Evolutionary conservation across 2,113 vertebrate genomes (phyloP).

Genomic region (Oreocharis arfaki): DNA sequence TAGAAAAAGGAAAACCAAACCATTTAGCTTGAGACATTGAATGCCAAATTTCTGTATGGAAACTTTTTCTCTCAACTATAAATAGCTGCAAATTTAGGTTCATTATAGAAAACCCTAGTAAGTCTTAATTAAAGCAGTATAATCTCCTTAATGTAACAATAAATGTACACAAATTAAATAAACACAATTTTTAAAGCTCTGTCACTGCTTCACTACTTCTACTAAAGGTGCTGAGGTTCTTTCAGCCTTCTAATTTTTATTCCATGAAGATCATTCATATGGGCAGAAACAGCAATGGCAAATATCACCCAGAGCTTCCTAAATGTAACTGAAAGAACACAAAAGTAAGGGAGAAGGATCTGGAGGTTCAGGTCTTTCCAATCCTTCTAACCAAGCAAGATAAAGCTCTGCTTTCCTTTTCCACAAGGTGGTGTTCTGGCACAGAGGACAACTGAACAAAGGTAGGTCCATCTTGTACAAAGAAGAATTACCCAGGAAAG

Average conservation of each 20-base stretch:
- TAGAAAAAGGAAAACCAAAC: background rate
- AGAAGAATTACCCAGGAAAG: background rate
- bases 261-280: background rate
- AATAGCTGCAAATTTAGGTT: constrained; percentile 31
- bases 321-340: background rate
- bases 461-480: background rate
- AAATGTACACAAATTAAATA: constrained; percentile 27
- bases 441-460: constrained; percentile 2
- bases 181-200: background rate
- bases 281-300: background rate
- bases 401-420: background rate
- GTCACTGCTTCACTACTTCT: background rate
- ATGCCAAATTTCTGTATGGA: constrained; percentile 34
- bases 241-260: background rate
- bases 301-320: background rate
- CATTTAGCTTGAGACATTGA: background rate
- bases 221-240: background rate
- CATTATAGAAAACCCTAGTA: constrained; percentile 12
- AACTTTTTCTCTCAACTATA: constrained; percentile 27
- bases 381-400: background rate
- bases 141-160: background rate
- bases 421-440: constrained; percentile 53
- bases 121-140: constrained; percentile 20
- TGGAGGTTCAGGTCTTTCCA: background rate
- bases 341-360: background rate